Evolutionary conservation across 2,888 invertebrate species (phyloP), one percentile per base, ranked within the genome.

Genomic region (Diloba caeruleocephala): DNA sequence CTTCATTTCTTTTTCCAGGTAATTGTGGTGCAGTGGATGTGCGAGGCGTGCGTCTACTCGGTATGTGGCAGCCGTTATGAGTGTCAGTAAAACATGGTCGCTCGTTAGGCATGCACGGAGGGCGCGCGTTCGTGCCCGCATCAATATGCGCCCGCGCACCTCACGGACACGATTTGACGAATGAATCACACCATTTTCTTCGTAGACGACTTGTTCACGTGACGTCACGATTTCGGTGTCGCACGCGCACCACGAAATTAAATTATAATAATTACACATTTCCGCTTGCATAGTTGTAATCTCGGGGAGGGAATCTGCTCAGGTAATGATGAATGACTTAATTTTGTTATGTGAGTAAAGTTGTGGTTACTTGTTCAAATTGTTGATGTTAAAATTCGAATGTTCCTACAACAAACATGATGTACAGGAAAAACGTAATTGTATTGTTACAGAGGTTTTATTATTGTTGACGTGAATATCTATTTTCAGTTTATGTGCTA

Each of bases 81-180:
- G 75, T 83, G 83, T 82, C 80, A 82, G 81, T 82, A 74, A 84
- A 81, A 77, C 82, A 82, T 77, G 75, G 75, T 60, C 64, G 73
- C 81, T 85, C 80, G 83, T 88, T 87, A 85, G 71, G 79, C 75
- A 87, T 89, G 84, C 88, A 78, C 76, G 66, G 77, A 80, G 82
- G 83, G 77, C 77, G 74, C 75, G 67, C 61, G 68, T 76, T 76
- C 78, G 81, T 81, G 85, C 77, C 61, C 74, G 67, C 86, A 91
- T 92, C 85, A 87, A 81, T 88, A 92, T 91, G 91, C 90, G 90
- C 89, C 85, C 88, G 91, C 85, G 89, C 89, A 85, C 82, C 84
- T 81, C 85, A 77, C 81, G 77, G 80, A 81, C 88, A 85, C 84
- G 87, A 81, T 86, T 88, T 86, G 87, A 89, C 86, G 87, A 83